Conservation (phyloP, 2,797 vertebrate genomes). For the Rhabdophis nuchalis region DNA sequence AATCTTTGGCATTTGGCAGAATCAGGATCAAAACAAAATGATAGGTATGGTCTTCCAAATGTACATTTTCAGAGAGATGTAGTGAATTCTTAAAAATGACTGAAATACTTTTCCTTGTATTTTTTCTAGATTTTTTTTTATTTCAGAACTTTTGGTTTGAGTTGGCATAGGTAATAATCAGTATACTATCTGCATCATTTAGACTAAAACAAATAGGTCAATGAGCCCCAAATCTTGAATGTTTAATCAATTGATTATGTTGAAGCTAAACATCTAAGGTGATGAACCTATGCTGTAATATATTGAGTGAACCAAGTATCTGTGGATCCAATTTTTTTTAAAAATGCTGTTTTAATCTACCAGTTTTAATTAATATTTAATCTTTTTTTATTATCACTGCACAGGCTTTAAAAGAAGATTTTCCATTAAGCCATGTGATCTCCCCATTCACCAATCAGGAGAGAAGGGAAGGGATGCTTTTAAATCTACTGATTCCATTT, state of each 20-base stretch:
- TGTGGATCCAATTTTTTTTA: conserved; percentile 53
- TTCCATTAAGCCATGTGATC: conserved; percentile 97
- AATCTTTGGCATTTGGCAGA: conserved; percentile 22
- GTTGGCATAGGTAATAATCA: conserved; percentile 3
- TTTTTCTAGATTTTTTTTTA: background rate
- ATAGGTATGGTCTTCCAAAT: background rate
- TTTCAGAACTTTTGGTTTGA: conserved; percentile 21
- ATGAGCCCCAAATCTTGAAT: conserved; percentile 19
- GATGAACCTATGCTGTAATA: conserved; percentile 7
- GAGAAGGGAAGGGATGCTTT: conserved; percentile 97
- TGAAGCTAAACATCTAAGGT: conserved; percentile 29
- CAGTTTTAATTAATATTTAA: conserved; percentile 53
- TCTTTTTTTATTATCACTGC: conserved; percentile 67
- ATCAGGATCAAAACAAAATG: conserved; percentile 19
- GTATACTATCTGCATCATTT: background rate
- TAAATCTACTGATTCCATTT: conserved; percentile 97
- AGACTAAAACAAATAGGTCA: conserved; percentile 1
- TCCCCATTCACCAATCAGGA: conserved; percentile 99
- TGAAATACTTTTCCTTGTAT: conserved; percentile 23
- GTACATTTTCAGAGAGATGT: background rate
- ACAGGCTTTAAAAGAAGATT: conserved; percentile 98
- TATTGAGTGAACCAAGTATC: conserved; percentile 47
- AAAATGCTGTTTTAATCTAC: conserved; percentile 20
- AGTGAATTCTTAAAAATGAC: conserved; percentile 7
- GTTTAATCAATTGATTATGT: conserved; percentile 37